Conservation (phyloP, 2,113 vertebrate genomes). For the Corythornis vintsioides region DNA sequence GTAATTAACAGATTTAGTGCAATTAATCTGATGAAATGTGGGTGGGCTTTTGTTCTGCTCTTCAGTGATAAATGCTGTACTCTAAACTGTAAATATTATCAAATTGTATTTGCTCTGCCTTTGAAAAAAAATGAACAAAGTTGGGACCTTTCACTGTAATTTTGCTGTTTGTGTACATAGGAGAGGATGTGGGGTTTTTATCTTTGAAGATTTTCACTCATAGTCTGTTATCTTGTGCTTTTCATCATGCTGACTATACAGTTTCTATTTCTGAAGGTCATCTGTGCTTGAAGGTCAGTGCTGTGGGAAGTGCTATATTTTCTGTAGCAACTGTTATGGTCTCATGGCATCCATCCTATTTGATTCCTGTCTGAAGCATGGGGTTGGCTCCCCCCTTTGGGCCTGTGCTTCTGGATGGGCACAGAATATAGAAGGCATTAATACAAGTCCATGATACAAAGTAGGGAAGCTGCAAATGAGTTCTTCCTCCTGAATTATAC, state of each 20-base stretch:
- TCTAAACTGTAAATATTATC: constrained; percentile 50
- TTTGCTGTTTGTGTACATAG: neutral
- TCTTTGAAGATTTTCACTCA: neutral
- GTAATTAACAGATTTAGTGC: neutral
- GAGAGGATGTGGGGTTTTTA: neutral
- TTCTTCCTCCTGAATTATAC: neutral
- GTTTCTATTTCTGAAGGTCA: neutral
- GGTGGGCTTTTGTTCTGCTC: neutral
- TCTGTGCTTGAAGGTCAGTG: neutral
- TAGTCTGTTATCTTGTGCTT: neutral
- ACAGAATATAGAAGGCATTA: neutral
- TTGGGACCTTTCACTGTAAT: neutral
- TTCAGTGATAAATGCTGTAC: neutral
- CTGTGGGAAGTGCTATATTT: neutral
- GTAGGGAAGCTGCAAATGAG: neutral
- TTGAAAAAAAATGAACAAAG: neutral
- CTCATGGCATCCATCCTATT: neutral
- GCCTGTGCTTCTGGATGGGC: neutral
- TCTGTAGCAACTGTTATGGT: neutral
- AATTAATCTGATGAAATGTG: constrained; percentile 1
- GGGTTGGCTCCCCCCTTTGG: neutral
- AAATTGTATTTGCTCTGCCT: neutral
- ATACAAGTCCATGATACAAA: neutral
- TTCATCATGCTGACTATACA: neutral
- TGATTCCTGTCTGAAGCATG: neutral